Evolutionary conservation across 2,888 invertebrate genomes (phyloP).

Genomic region (Pherbina coryleti): DNA sequence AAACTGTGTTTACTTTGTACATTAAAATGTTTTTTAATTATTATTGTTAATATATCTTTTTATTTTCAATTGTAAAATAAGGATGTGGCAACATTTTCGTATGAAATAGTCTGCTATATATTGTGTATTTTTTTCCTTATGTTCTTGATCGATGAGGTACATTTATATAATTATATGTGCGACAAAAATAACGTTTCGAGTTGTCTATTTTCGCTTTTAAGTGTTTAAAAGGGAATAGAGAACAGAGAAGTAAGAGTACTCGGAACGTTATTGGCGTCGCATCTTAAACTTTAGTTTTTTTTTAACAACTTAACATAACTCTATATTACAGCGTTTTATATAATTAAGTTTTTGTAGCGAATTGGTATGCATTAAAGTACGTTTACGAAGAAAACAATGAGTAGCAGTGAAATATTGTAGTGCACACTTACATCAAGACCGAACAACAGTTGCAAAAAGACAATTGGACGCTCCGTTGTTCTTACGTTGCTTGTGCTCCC

Average conservation of each 20-base stretch:
- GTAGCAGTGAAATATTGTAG: conserved; percentile 26
- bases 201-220: too few relatives aligned
- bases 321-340: neutral
- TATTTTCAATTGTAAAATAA: conserved; percentile 15
- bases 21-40: conserved; percentile 37
- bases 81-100: conserved; percentile 7
- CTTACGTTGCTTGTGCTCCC: conserved; percentile 69
- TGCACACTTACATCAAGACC: conserved; percentile 67
- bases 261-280: too few relatives aligned
- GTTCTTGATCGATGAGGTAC: conserved; percentile 56
- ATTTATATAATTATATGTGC: conserved; percentile 35
- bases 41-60: conserved; percentile 8
- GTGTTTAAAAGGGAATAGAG: too few relatives aligned
- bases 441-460: conserved; percentile 71
- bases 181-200: conserved; percentile 10
- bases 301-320: too few relatives aligned
- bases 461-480: conserved; percentile 71
- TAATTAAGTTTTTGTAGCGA: neutral
- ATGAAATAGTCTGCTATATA: neutral
- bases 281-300: too few relatives aligned
- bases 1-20: conserved; percentile 45
- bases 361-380: conserved; percentile 14
- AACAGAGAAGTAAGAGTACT: too few relatives aligned
- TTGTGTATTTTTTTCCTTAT: neutral
- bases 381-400: conserved; percentile 19